These are phyloP conservation scores for Polymixis flavicincta DNA, from an alignment of 2,888 invertebrate genomes.

Conservation along the genomic window DNA sequence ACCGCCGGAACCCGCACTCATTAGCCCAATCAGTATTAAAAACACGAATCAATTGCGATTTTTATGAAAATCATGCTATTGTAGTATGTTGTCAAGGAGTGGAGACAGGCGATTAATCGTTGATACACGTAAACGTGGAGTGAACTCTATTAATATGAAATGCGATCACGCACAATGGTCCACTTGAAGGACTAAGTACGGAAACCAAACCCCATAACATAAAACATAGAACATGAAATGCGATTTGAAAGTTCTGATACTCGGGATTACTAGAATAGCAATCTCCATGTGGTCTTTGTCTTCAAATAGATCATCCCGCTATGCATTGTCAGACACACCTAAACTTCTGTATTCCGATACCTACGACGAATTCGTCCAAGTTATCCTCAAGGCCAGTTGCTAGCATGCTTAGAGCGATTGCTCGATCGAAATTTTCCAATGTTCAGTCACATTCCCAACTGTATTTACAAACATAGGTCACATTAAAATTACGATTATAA, in stretches of 20 bases:
- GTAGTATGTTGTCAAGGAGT: constrained; percentile 20
- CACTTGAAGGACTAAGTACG: no score
- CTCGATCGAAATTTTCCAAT: constrained; percentile 36
- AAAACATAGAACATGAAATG: neutral
- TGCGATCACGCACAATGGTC: no score
- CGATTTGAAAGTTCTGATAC: constrained; percentile 20
- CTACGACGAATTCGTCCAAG: constrained; percentile 1
- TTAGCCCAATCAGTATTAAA: constrained; percentile 25
- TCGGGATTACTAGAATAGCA: constrained; percentile 21
- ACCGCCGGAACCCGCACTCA: constrained; percentile 17
- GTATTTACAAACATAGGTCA: constrained; percentile 58
- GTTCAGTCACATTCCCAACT: constrained; percentile 33
- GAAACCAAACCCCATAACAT: no score
- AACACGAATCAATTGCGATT: constrained; percentile 30
- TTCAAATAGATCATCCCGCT: constrained; percentile 30
- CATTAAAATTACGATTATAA: constrained; percentile 52
- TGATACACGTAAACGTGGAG: neutral
- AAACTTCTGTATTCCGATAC: neutral
- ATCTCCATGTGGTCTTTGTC: constrained; percentile 11
- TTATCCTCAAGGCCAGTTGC: constrained; percentile 25
- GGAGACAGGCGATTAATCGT: constrained; percentile 1
- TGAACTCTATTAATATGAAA: neutral
- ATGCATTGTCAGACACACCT: neutral
- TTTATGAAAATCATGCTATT: constrained; percentile 29
- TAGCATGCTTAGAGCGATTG: constrained; percentile 17